Evolutionary conservation across 2,113 vertebrate genomes (phyloP).

Genomic region (Indicator maculatus): DNA sequence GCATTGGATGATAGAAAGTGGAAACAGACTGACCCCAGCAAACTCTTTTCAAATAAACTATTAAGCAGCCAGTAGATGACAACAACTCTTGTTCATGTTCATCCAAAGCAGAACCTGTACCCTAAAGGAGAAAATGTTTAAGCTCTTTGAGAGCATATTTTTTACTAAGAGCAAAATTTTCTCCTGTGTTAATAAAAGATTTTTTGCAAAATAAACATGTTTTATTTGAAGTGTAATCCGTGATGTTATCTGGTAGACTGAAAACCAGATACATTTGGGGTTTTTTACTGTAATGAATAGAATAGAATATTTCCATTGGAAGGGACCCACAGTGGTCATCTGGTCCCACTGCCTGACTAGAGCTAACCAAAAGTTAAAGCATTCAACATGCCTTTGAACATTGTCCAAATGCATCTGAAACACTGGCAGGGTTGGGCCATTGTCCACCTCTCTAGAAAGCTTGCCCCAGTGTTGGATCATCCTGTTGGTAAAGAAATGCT

Average conservation of each 20-base stretch:
- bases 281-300: not conserved
- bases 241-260: not conserved
- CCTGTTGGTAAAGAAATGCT: no score
- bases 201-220: not conserved
- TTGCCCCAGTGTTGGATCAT: no score
- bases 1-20: not conserved
- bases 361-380: not conserved
- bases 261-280: not conserved
- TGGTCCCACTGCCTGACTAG: not conserved
- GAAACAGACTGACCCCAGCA: not conserved
- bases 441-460: not conserved
- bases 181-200: not conserved
- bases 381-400: no score
- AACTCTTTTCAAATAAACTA: not conserved
- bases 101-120: not conserved
- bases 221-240: not conserved
- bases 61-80: not conserved
- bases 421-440: not conserved
- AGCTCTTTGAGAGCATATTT: no score
- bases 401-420: not conserved
- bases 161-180: not conserved
- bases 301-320: not conserved
- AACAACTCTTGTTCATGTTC: not conserved
- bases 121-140: not conserved
- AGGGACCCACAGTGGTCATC: not conserved